Evolutionary conservation across 2,888 invertebrate genomes (phyloP), one percentile per base, ranked within the genome.

Genomic region (Zygothrica quintamaculata): DNA sequence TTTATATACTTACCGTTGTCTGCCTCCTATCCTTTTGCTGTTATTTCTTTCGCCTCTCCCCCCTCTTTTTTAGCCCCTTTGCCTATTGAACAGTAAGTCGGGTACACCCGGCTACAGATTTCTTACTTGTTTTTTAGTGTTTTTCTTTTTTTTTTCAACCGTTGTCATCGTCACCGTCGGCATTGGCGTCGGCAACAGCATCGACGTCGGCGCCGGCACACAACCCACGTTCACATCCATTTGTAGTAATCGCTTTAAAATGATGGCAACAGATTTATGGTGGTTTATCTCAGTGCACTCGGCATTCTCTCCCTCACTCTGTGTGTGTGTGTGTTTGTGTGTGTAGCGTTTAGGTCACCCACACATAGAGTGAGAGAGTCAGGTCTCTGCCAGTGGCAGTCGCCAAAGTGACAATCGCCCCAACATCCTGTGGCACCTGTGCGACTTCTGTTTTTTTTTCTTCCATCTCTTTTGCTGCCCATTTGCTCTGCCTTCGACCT

Each of bases 201-300:
- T 29, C 31, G 18, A 1, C 44, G 13, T 31, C 15, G 31, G 31
- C 13, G 34, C 51, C 37, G 36, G 65, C 72, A 72, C 29, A 29
- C 29, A 29, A 7, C 29, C n/a, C 29, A 29, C 29, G n/a, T n/a
- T 29, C 74, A 85, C 74, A 80, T 78, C 76, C 80, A 87, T 77
- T 84, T 81, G 77, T 87, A 84, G 79, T 77, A 84, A 84, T 77
- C 82, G 75, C 84, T 86, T 84, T 77, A 81, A 84, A 85, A 85
- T 85, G 87, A 87, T 84, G 87, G 81, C 87, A 87, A 80, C 88
- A 88, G 87, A 87, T 87, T 87, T 87, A 87, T 88, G 84, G 87
- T 87, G 85, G 87, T 87, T 87, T 87, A 87, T 87, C 88, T 84
- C 74, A 75, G 80, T 85, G 84, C 87, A 84, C 71, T 78, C 74